Evolutionary conservation across 2,113 vertebrate species (phyloP), one percentile per base, ranked within the genome.

Genomic region (Tyto alba): DNA sequence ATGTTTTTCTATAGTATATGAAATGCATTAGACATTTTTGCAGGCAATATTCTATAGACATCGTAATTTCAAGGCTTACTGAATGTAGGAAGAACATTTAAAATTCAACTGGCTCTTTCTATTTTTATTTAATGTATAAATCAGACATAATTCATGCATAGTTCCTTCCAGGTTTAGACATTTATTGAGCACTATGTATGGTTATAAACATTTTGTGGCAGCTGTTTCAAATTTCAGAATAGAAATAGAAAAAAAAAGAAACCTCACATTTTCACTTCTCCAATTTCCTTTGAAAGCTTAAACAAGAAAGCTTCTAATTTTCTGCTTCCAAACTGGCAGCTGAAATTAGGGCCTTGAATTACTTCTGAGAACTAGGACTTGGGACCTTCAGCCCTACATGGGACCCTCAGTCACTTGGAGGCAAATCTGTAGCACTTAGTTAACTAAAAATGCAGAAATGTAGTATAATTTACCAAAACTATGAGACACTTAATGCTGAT

Each of bases 81-180:
- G 90, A 93, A 89, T 62, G 43, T 64, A 32, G 34, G 64, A 79
- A 80, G 48, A 71, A 68, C 53, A 47, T 79, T 95, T 85, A 87
- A 85, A 94, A 97, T 96, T 93, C 92, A 95, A 66, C 76, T 75
- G 32, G 19, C 52, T 94, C 64, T 75, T 93, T 92, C 92, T 94
- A 91, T 95, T 96, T 96, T 96, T 95, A 90, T 95, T 96, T 95
- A 95, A 96, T 89, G 67, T 95, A 91, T 96, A 96, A 95, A 94
- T 95, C 94, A 89, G 94, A 34, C n/a, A 76, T 87, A 92, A 96
- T 95, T 96, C 77, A 93, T 92, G 80, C 89, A 3, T 75, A 76
- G 56, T 77, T 92, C 80, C 57, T 96, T 94, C 84, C 88, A 97
- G 90, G 86, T 92, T 95, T 95, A 93, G 95, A 91, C 92, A 78